These are phyloP conservation scores for Tryphoninae sp. DNA, from an alignment of 2,888 invertebrate species.

Conservation along the genomic window DNA sequence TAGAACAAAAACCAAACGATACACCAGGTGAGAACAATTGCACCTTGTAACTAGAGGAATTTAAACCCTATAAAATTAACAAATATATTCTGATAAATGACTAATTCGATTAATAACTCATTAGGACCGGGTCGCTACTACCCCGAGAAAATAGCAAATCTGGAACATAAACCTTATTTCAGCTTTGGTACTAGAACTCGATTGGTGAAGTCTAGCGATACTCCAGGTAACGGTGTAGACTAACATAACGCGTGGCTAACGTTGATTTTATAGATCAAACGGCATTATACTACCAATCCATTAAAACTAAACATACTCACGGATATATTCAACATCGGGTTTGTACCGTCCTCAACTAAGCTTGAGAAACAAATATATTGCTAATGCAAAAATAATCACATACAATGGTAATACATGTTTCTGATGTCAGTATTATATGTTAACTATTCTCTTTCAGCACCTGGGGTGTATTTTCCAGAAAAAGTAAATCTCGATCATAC, in stretches of 20 bases:
- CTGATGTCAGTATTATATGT: background rate
- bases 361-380: slow-evolving; percentile 13
- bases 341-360: slow-evolving; percentile 24
- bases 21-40: slow-evolving; percentile 63
- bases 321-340: slow-evolving; percentile 24
- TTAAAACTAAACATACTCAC: slow-evolving; percentile 22
- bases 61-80: slow-evolving; percentile 51
- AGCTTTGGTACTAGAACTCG: slow-evolving; percentile 89
- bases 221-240: slow-evolving; percentile 83
- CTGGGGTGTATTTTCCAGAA: slow-evolving; percentile 79
- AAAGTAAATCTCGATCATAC: slow-evolving; percentile 85
- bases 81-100: slow-evolving; percentile 43
- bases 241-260: slow-evolving; percentile 62
- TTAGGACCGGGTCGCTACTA: slow-evolving; percentile 74
- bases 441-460: slow-evolving; percentile 65
- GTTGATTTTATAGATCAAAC: slow-evolving; percentile 12
- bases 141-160: slow-evolving; percentile 75
- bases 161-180: slow-evolving; percentile 85
- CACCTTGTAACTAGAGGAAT: background rate
- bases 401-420: background rate
- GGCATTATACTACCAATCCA: slow-evolving; percentile 24
- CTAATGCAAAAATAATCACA: slow-evolving; percentile 1
- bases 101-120: slow-evolving; percentile 58
- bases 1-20: slow-evolving; percentile 65
- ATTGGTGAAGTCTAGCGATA: slow-evolving; percentile 84